Conservation (phyloP, 2,797 vertebrate species). For the Sebastes steindachneri region DNA sequence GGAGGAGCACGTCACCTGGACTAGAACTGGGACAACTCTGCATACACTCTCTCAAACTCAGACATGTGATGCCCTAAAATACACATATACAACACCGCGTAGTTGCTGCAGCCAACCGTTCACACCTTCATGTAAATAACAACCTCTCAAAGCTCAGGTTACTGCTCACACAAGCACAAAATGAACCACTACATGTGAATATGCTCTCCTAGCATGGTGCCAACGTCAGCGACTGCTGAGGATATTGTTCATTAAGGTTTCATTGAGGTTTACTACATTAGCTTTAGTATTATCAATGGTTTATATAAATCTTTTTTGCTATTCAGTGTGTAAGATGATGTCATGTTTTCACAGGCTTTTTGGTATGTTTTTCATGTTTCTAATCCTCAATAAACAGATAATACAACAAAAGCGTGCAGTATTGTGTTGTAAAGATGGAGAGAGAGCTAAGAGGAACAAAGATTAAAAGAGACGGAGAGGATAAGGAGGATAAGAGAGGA, state of each 20-base stretch:
- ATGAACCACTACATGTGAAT: slow-evolving; percentile 29
- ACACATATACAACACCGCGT: slow-evolving; percentile 1
- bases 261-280: slow-evolving; percentile 33
- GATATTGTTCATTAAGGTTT: slow-evolving; percentile 33
- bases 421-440: slow-evolving; percentile 30
- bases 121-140: slow-evolving; percentile 24
- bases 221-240: slow-evolving; percentile 60
- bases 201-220: slow-evolving; percentile 55
- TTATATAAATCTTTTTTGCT: slow-evolving; percentile 62
- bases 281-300: slow-evolving; percentile 47
- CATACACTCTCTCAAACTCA: slow-evolving; percentile 1
- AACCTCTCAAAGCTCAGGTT: slow-evolving; percentile 63
- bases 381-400: slow-evolving; percentile 70
- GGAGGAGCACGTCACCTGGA: slow-evolving; percentile 26
- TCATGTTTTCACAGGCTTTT: slow-evolving; percentile 60
- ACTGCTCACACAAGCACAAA: slow-evolving; percentile 43
- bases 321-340: slow-evolving; percentile 37
- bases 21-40: slow-evolving; percentile 27
- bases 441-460: neutral
- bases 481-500: neutral
- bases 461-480: neutral
- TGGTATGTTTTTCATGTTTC: slow-evolving; percentile 68
- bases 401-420: slow-evolving; percentile 19
- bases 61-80: slow-evolving; percentile 14
- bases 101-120: slow-evolving; percentile 11